Evolutionary conservation across 2,797 vertebrate species (phyloP).

Genomic region (Macroramphosus scolopax): DNA sequence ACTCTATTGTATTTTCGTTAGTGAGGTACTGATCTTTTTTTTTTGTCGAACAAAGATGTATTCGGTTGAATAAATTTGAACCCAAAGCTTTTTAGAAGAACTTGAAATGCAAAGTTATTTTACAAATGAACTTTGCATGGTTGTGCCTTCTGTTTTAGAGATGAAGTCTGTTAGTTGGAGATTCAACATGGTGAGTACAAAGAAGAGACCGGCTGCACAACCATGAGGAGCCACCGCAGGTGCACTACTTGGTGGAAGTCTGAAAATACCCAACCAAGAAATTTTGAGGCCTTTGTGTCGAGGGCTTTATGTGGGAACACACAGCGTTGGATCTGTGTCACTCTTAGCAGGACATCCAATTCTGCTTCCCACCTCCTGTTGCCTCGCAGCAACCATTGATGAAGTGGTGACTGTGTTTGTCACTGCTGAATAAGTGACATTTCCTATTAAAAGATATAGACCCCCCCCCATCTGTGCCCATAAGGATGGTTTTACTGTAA

Average conservation of each 20-base stretch:
- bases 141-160: slow-evolving; percentile 17
- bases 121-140: too few species aligned
- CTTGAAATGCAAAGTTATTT: too few species aligned
- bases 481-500: slow-evolving; percentile 21
- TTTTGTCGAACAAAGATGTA: too few species aligned
- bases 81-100: too few species aligned
- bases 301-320: slow-evolving; percentile 15
- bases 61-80: too few species aligned
- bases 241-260: slow-evolving; percentile 22
- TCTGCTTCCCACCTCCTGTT: slow-evolving; percentile 39
- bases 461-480: slow-evolving; percentile 9
- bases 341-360: slow-evolving; percentile 34
- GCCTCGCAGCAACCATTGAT: slow-evolving; percentile 28
- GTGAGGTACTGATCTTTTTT: too few species aligned
- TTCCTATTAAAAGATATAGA: slow-evolving; percentile 51
- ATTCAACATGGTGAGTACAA: slow-evolving; percentile 51
- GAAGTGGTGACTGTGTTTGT: slow-evolving; percentile 44
- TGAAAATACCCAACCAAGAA: slow-evolving; percentile 51
- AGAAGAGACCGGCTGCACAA: slow-evolving; percentile 40
- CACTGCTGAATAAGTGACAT: slow-evolving; percentile 48
- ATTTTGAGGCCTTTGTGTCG: slow-evolving; percentile 29
- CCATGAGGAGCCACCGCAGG: slow-evolving; percentile 37
- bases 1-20: too few species aligned
- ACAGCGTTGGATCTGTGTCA: slow-evolving; percentile 18
- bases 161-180: slow-evolving; percentile 33